phyloP scores from a whole-genome alignment of 2,888 invertebrate genomes.

The Andrena trimmerana region DNA sequence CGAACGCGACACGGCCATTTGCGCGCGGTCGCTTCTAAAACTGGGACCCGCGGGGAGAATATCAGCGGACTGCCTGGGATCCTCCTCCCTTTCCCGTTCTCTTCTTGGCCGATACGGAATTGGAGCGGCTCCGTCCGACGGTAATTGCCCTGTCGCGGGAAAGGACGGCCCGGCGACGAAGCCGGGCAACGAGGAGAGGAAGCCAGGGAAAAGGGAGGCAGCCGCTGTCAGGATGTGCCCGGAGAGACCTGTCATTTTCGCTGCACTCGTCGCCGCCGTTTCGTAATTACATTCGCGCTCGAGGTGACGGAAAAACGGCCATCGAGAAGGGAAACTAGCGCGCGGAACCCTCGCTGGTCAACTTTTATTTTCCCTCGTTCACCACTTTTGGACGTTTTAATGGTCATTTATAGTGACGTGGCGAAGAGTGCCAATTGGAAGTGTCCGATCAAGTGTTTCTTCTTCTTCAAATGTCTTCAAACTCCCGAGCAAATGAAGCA shows the following conservation, averaged over 20 bases:
- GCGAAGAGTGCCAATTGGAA: no score
- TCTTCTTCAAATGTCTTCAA: not conserved
- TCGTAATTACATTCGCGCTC: slow-evolving; percentile 54
- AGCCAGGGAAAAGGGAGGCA: slow-evolving; percentile 25
- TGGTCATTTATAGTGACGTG: no score
- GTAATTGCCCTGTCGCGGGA: slow-evolving; percentile 33
- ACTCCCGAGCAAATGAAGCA: not conserved
- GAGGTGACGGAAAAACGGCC: slow-evolving; percentile 16
- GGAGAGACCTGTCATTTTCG: slow-evolving; percentile 55
- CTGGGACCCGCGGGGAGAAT: slow-evolving; percentile 26
- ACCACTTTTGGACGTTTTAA: not conserved
- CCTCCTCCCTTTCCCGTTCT: not conserved
- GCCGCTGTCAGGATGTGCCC: slow-evolving; percentile 45
- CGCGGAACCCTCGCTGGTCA: no score
- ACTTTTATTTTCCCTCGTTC: not conserved
- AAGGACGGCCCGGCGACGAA: slow-evolving; percentile 13
- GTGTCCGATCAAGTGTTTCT: not conserved
- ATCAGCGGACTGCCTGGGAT: slow-evolving; percentile 5
- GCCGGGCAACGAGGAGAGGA: slow-evolving; percentile 5
- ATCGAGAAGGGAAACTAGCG: not conserved
- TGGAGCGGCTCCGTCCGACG: slow-evolving; percentile 25
- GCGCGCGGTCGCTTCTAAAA: slow-evolving; percentile 58
- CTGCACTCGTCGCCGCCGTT: slow-evolving; percentile 67
- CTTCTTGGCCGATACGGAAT: slow-evolving; percentile 41
- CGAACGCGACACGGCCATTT: slow-evolving; percentile 64